Conservation (phyloP, 2,113 vertebrate genomes). For the Oreochromis spilurus region DNA sequence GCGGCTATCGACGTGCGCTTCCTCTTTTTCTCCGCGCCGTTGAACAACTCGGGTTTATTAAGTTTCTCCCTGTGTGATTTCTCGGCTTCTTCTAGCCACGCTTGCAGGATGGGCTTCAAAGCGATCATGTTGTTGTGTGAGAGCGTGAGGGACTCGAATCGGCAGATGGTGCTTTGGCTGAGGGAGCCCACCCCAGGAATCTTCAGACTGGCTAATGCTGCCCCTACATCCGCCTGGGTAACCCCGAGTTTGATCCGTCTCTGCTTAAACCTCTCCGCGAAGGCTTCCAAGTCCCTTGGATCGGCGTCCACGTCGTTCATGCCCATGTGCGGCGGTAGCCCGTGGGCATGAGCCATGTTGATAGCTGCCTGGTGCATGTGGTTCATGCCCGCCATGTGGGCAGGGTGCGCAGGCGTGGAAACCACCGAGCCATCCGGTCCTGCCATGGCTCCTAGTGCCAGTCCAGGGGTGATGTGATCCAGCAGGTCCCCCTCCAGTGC, state of each 20-base stretch:
- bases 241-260: constrained; percentile 97
- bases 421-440: constrained; percentile 94
- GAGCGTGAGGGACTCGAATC: constrained; percentile 96
- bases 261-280: constrained; percentile 98
- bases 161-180: constrained; percentile 98
- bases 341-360: constrained; percentile 97
- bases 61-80: constrained; percentile 96
- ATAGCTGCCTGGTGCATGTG: constrained; percentile 98
- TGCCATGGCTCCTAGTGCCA: constrained; percentile 90
- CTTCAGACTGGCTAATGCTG: constrained; percentile 95
- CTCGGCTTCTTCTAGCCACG: constrained; percentile 97
- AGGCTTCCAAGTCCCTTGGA: constrained; percentile 96
- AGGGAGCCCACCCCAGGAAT: constrained; percentile 97
- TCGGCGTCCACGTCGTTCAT: constrained; percentile 98
- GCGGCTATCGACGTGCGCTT: constrained; percentile 97
- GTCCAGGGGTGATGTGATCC: constrained; percentile 94
- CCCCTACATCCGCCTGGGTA: constrained; percentile 95
- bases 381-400: constrained; percentile 97
- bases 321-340: constrained; percentile 92
- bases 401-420: constrained; percentile 88
- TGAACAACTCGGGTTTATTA: constrained; percentile 97
- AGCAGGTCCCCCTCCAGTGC: constrained; percentile 94
- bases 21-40: constrained; percentile 93
- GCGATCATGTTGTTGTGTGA: constrained; percentile 99
- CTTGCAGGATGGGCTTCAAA: constrained; percentile 95